Percentiles rank a stretch among this genome's conserved stretches.
These are phyloP conservation scores for Morpho deidamia DNA, from an alignment of 2,888 invertebrate genomes.

Conservation along the genomic window DNA sequence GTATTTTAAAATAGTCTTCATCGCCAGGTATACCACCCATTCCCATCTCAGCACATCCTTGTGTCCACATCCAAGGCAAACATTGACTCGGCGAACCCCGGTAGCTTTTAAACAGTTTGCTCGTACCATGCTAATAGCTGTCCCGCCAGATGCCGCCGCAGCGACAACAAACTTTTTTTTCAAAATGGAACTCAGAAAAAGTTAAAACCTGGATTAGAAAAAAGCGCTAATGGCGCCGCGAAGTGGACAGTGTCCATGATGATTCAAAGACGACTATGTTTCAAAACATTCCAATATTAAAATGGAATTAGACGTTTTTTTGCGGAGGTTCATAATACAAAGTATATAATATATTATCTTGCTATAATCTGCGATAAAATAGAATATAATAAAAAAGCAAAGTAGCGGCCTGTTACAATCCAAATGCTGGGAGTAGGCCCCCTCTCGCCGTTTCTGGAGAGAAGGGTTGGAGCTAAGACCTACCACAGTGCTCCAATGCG, in stretches of 20 bases:
- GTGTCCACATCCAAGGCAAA: constrained; percentile 35
- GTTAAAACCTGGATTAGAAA: constrained; percentile 4
- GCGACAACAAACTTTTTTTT: constrained; percentile 21
- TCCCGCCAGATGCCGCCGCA: constrained; percentile 46
- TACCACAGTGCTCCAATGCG: too few relatives aligned
- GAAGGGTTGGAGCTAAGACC: too few relatives aligned
- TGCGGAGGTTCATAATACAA: too few relatives aligned
- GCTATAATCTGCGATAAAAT: too few relatives aligned
- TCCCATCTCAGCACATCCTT: constrained; percentile 14
- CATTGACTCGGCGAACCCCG: constrained; percentile 67
- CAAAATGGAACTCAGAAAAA: constrained; percentile 12
- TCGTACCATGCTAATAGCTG: constrained; percentile 64
- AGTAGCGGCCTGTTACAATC: too few relatives aligned
- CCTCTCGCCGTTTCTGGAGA: too few relatives aligned
- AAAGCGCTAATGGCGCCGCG: constrained; percentile 16
- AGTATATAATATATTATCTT: too few relatives aligned
- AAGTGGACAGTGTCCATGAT: not conserved
- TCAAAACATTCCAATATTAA: too few relatives aligned
- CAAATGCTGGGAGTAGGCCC: too few relatives aligned
- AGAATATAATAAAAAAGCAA: too few relatives aligned
- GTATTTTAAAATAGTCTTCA: constrained; percentile 1
- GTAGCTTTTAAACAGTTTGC: constrained; percentile 70
- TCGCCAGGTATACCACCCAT: constrained; percentile 13
- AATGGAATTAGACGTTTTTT: too few relatives aligned
- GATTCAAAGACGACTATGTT: not conserved